Percentiles rank a stretch among this genome's conserved stretches.
These are phyloP conservation scores for Polypedilum vanderplanki DNA, from an alignment of 1,140 invertebrate genomes.

Conservation along the genomic window DNA sequence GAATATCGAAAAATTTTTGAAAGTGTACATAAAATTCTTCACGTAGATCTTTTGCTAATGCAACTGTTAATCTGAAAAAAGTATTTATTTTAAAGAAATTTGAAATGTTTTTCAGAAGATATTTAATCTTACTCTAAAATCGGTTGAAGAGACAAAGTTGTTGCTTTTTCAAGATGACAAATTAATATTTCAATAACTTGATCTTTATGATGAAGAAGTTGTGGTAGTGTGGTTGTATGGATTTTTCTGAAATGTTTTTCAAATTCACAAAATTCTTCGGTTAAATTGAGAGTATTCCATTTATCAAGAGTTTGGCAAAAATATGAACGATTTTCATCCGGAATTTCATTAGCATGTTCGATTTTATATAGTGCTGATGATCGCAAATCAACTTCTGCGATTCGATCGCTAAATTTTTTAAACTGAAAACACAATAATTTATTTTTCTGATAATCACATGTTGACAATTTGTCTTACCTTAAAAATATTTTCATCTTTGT, in stretches of 20 bases:
- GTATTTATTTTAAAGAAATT: slow-evolving; percentile 29
- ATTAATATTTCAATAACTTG: slow-evolving; percentile 62
- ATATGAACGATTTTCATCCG: slow-evolving; percentile 61
- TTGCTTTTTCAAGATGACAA: slow-evolving; percentile 61
- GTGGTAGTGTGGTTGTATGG: slow-evolving; percentile 59
- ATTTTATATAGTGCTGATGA: slow-evolving; percentile 57
- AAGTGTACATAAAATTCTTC: slow-evolving; percentile 82
- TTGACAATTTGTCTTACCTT: not conserved
- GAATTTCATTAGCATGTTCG: slow-evolving; percentile 59
- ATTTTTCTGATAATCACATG: not conserved
- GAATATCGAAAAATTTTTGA: slow-evolving; percentile 56
- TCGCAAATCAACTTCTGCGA: slow-evolving; percentile 75
- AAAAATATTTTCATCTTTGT: slow-evolving; percentile 1
- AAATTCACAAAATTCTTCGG: slow-evolving; percentile 70
- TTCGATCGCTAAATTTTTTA: slow-evolving; percentile 74
- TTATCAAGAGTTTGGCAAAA: slow-evolving; percentile 76
- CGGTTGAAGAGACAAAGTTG: slow-evolving; percentile 66
- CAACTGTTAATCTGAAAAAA: slow-evolving; percentile 67
- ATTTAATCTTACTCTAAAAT: slow-evolving; percentile 67
- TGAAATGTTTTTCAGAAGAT: slow-evolving; percentile 4
- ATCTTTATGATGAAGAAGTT: slow-evolving; percentile 71
- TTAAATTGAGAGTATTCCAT: slow-evolving; percentile 79
- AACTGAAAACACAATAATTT: slow-evolving; percentile 57
- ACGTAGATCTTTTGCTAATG: slow-evolving; percentile 75
- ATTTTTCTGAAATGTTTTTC: slow-evolving; percentile 63